Base-by-base conservation (phyloP, 2,888 invertebrate genomes). In the Torymus auratus region DNA sequence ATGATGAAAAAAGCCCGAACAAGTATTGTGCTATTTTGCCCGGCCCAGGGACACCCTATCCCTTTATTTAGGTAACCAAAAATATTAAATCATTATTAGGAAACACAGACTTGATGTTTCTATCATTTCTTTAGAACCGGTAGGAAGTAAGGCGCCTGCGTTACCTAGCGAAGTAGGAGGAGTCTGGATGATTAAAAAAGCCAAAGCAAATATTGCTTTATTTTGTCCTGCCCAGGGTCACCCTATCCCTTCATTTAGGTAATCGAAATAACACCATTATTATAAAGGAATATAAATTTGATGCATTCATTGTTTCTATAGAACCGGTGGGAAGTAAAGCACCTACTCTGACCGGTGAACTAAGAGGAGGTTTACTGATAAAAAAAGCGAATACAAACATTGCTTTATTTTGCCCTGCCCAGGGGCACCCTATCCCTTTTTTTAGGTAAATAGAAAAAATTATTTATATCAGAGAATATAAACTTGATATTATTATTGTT, bases 161-260 rank as follows among this genome's bases (percentile, higher is more conserved):
- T 92, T 93, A 64, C 86, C 84, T 53, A 88, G 87, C 11, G 89
- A 89, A 80, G 85, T 89, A 71, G 88, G 88, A 83, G 88, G 88
- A 79, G 86, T 87, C 71, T 88, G 88, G 88, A 85, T 89, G 85
- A 85, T 88, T 83, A 89, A 89, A 79, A 85, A 84, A 75, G 84
- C 86, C 20, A 82, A 81, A 62, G 83, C 86, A 58, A 87, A 92
- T 86, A 92, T 93, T 85, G 93, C 94, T 52, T 90, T 95, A 86
- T 91, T 94, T 86, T 96, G 96, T 91, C 94, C 94, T 65, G 95
- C 95, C 85, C 95, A 96, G 92, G 94, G 94, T 86, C 95, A 93
- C 89, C 94, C 94, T 80, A 91, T 93, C 61, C 93, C 93, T 12
- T 87, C 87, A 76, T 93, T 92, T 91, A 93, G 93, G 94, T 94